Conservation (phyloP, 2,888 invertebrate species). For the Junonia oenone region DNA sequence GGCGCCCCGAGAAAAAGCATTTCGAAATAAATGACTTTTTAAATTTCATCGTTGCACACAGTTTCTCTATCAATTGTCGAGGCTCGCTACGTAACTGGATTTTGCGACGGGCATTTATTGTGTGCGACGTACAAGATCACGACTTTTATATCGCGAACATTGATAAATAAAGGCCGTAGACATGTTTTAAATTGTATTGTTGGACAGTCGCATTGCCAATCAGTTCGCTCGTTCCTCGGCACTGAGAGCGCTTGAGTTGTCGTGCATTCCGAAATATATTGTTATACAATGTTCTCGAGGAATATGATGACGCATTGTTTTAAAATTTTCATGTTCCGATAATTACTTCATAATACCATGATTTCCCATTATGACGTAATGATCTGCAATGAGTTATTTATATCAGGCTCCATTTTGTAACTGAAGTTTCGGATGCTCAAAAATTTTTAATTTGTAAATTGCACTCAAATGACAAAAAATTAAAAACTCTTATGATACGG, state of each 20-base stretch:
- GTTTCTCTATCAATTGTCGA: conserved; percentile 79
- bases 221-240: conserved; percentile 10
- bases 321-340: conserved; percentile 9
- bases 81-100: conserved; percentile 74
- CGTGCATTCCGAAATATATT: conserved; percentile 14
- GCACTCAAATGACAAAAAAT: neutral
- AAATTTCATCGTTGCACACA: conserved; percentile 80
- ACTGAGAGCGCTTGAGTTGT: conserved; percentile 8
- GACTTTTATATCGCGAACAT: conserved; percentile 60
- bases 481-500: neutral
- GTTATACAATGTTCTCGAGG: conserved; percentile 7
- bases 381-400: conserved; percentile 6
- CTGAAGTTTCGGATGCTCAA: neutral
- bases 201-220: conserved; percentile 28
- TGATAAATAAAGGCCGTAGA: conserved; percentile 46
- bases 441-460: neutral
- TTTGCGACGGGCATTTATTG: conserved; percentile 74
- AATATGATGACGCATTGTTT: conserved; percentile 15
- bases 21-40: conserved; percentile 80
- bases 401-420: neutral
- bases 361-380: conserved; percentile 7
- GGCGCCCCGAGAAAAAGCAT: conserved; percentile 76
- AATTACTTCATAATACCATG: conserved; percentile 10
- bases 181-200: conserved; percentile 39
- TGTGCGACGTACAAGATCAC: conserved; percentile 66